Evolutionary conservation across 2,113 vertebrate genomes (phyloP).

Genomic region (Leuciscus idus): DNA sequence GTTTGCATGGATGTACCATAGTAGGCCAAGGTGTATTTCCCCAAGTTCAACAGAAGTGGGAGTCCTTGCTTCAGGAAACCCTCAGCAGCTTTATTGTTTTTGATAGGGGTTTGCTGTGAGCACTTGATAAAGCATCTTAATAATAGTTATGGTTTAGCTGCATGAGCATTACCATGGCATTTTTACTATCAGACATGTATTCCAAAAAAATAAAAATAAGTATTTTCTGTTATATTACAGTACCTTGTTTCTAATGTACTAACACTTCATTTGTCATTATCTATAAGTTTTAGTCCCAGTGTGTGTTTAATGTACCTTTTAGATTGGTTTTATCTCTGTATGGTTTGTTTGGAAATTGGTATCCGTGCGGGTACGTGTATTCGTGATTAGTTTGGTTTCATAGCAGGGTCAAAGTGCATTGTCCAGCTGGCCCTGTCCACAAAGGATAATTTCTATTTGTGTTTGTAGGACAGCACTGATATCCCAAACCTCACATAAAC

Average conservation of each 20-base stretch:
- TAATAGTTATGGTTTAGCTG: neutral
- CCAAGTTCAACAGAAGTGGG: conserved; percentile 18
- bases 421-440: conserved; percentile 16
- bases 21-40: neutral
- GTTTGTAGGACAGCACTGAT: neutral
- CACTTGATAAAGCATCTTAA: neutral
- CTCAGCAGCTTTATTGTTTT: neutral
- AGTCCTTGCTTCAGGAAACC: neutral
- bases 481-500: conserved; percentile 6
- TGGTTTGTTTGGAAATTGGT: neutral
- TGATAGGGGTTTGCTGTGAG: neutral
- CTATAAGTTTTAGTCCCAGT: neutral
- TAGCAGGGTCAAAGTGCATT: conserved; percentile 20
- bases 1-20: neutral
- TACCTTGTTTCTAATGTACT: neutral
- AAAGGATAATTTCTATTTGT: conserved; percentile 3
- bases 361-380: neutral
- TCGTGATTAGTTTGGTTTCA: neutral
- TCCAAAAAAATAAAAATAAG: neutral
- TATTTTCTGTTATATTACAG: neutral
- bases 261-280: neutral
- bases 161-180: neutral
- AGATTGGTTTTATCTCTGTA: neutral
- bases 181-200: neutral
- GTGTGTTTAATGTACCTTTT: neutral